phyloP scores from a whole-genome alignment of 2,888 invertebrate species.

The Dynastes maya region DNA sequence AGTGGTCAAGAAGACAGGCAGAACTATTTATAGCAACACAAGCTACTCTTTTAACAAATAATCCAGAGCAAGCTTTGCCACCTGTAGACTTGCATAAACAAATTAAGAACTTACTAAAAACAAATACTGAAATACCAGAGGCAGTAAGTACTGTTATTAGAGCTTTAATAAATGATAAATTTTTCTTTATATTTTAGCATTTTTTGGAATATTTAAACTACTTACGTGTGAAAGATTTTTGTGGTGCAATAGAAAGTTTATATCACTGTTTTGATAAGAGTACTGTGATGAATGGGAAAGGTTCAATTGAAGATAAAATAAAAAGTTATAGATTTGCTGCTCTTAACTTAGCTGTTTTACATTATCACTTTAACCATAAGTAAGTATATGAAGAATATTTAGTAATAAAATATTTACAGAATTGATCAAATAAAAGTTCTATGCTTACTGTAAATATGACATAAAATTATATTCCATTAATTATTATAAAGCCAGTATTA shows the following conservation, averaged over 20 bases:
- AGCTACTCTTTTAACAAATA: slow-evolving; percentile 85
- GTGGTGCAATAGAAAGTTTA: slow-evolving; percentile 85
- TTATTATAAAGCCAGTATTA: too few relatives aligned
- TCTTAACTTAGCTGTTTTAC: slow-evolving; percentile 90
- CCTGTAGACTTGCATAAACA: slow-evolving; percentile 84
- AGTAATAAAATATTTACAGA: too few relatives aligned
- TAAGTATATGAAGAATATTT: slow-evolving; percentile 65
- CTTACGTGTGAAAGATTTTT: slow-evolving; percentile 89
- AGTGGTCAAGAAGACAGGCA: slow-evolving; percentile 91
- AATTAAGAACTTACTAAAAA: slow-evolving; percentile 81
- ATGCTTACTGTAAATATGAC: too few relatives aligned
- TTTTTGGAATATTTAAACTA: slow-evolving; percentile 93
- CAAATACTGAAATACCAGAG: slow-evolving; percentile 87
- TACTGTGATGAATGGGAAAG: slow-evolving; percentile 70
- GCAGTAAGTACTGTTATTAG: slow-evolving; percentile 76
- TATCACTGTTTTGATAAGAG: slow-evolving; percentile 88
- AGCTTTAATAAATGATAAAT: slow-evolving; percentile 25
- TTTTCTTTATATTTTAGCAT: slow-evolving; percentile 76
- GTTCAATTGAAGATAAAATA: slow-evolving; percentile 72
- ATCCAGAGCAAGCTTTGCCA: slow-evolving; percentile 85
- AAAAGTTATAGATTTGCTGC: slow-evolving; percentile 90
- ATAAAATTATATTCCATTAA: too few relatives aligned
- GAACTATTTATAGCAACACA: slow-evolving; percentile 92
- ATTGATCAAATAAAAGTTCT: too few relatives aligned
- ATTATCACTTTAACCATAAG: slow-evolving; percentile 89